phyloP scores from a whole-genome alignment of 1,140 invertebrate genomes.

The Euwallacea fornicatus region DNA sequence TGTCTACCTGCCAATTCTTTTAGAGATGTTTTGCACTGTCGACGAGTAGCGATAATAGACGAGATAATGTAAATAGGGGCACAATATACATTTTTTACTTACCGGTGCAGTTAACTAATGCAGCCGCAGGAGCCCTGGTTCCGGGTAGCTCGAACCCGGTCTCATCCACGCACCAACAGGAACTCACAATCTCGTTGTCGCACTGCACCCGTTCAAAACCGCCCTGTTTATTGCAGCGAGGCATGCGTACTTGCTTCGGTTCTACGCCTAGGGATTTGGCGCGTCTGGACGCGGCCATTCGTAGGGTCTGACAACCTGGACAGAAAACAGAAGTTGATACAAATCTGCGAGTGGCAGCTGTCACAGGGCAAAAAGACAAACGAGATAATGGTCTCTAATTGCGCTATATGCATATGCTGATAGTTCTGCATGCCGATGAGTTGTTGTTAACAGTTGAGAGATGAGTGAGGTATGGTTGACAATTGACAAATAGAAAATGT shows the following conservation, averaged over 20 bases:
- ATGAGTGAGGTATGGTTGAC: too few species aligned
- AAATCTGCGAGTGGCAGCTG: too few species aligned
- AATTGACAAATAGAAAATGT: too few species aligned
- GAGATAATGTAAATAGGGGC: not conserved
- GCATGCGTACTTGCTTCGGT: conserved; percentile 61
- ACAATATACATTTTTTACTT: conserved; percentile 34
- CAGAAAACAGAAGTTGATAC: not conserved
- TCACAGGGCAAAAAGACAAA: too few species aligned
- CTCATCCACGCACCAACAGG: conserved; percentile 82
- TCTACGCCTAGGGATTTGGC: conserved; percentile 62
- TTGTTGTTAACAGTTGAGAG: too few species aligned
- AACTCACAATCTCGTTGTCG: conserved; percentile 62
- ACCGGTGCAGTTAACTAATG: conserved; percentile 72
- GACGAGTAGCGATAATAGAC: too few species aligned
- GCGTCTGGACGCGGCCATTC: conserved; percentile 62
- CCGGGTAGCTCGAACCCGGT: conserved; percentile 76
- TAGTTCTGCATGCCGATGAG: too few species aligned
- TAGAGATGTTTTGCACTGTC: too few species aligned
- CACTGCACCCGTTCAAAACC: conserved; percentile 79
- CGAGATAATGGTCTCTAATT: too few species aligned
- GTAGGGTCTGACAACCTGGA: conserved; percentile 67
- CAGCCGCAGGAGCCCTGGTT: conserved; percentile 66
- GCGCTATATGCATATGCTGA: too few species aligned
- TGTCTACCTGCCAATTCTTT: too few species aligned
- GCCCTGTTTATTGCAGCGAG: conserved; percentile 68